phyloP scores from a whole-genome alignment of 2,113 vertebrate genomes.

The Melozone crissalis region DNA sequence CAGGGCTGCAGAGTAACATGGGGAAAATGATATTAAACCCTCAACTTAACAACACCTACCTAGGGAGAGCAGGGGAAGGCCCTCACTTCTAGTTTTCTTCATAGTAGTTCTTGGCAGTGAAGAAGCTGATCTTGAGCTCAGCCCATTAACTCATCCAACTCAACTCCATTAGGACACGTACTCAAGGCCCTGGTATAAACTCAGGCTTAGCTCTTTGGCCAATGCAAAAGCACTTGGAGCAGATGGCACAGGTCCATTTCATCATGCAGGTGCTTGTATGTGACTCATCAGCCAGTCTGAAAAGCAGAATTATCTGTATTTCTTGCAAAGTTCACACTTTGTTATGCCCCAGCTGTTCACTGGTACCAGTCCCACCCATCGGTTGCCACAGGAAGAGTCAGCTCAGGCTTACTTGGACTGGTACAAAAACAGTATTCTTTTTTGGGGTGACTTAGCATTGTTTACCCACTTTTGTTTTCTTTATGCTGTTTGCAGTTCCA shows the following conservation, averaged over 20 bases:
- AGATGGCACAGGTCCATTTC: not conserved
- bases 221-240: not conserved
- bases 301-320: not conserved
- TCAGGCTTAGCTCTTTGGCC: not conserved
- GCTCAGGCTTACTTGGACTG: not conserved
- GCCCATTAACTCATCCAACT: not conserved
- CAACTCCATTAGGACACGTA: not conserved
- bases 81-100: not conserved
- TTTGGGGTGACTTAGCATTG: not conserved
- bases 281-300: not conserved
- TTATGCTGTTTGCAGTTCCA: not conserved
- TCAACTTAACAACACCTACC: not conserved
- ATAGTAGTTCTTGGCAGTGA: not conserved
- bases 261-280: not conserved
- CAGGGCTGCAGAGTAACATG: not conserved
- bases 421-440: not conserved
- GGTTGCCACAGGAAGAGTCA: not conserved
- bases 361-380: not conserved
- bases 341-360: not conserved
- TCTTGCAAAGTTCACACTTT: not conserved
- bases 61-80: not conserved
- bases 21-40: not conserved
- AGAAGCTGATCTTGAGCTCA: not conserved
- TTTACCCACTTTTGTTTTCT: not conserved
- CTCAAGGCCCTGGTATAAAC: not conserved